phyloP scores from a whole-genome alignment of 2,113 vertebrate species.

The Mus spicilegus region DNA sequence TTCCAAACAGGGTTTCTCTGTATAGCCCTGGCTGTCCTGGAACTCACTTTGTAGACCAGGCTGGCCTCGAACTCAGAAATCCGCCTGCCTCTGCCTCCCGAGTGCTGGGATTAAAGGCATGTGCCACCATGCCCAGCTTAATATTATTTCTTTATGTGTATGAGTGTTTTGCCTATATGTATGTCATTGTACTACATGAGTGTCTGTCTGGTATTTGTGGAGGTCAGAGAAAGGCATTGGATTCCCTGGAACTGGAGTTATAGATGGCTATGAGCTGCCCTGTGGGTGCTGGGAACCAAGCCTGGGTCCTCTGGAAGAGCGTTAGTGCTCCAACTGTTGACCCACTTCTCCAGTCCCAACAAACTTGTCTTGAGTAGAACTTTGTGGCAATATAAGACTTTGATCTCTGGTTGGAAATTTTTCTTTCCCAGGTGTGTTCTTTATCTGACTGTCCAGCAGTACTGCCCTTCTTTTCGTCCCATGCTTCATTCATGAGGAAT shows the following conservation, averaged over 20 bases:
- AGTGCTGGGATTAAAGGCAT: no score
- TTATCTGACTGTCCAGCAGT: not conserved
- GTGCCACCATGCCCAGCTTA: no score
- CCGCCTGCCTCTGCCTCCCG: no score
- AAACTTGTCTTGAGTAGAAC: not conserved
- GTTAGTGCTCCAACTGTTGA: not conserved
- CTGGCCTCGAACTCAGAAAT: no score
- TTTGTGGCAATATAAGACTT: conserved; percentile 11
- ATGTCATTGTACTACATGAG: not conserved
- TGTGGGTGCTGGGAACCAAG: not conserved
- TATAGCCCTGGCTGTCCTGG: no score
- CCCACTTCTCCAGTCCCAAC: not conserved
- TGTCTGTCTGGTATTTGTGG: not conserved
- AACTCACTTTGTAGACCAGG: no score
- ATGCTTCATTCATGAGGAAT: not conserved
- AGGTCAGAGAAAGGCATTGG: not conserved
- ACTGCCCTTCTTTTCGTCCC: not conserved
- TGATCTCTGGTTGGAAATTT: not conserved
- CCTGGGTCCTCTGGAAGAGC: not conserved
- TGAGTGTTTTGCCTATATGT: not conserved
- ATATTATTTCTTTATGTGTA: not conserved
- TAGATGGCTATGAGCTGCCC: not conserved
- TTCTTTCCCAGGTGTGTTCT: not conserved
- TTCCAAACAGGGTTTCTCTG: no score
- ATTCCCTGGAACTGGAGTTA: not conserved